A percentile compares a stretch with the other conserved stretches of the same genome.
Evolutionary conservation across 2,797 vertebrate genomes (phyloP).

Genomic region (Pristis pectinata): DNA sequence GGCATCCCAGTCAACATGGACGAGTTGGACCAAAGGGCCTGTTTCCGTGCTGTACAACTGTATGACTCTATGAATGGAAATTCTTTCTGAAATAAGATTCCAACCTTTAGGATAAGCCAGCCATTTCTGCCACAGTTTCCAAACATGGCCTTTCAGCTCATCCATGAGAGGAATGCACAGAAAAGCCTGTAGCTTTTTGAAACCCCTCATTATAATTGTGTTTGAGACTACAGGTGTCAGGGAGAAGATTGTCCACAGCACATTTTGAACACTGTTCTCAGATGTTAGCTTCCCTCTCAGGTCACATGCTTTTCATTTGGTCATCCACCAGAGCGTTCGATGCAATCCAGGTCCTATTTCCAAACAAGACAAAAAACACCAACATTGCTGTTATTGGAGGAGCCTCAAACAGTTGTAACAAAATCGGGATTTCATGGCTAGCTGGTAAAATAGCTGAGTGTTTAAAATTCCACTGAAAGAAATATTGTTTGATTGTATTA

Average conservation of each 20-base stretch:
- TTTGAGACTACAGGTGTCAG: too few species aligned
- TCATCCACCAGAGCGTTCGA: background rate
- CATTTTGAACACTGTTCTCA: background rate
- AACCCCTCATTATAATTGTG: background rate
- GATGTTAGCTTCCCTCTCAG: too few species aligned
- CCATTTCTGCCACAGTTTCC: too few species aligned
- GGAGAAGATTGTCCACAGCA: background rate
- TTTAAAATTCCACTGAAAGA: background rate
- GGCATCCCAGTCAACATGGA: too few species aligned
- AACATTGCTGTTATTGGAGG: background rate
- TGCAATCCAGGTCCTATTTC: background rate
- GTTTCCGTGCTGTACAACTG: too few species aligned
- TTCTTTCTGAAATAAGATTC: background rate
- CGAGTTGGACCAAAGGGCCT: too few species aligned
- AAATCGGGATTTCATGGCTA: background rate
- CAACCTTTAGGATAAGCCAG: too few species aligned
- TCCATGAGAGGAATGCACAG: background rate
- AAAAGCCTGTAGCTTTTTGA: background rate
- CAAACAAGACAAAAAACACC: background rate
- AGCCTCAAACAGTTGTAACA: background rate
- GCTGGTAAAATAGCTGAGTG: background rate
- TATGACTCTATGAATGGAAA: background rate
- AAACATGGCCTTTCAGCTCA: too few species aligned
- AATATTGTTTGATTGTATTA: background rate
- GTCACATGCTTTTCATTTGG: background rate